Base-by-base conservation (phyloP, 2,797 vertebrate species). In the Hemibagrus guttatus region DNA sequence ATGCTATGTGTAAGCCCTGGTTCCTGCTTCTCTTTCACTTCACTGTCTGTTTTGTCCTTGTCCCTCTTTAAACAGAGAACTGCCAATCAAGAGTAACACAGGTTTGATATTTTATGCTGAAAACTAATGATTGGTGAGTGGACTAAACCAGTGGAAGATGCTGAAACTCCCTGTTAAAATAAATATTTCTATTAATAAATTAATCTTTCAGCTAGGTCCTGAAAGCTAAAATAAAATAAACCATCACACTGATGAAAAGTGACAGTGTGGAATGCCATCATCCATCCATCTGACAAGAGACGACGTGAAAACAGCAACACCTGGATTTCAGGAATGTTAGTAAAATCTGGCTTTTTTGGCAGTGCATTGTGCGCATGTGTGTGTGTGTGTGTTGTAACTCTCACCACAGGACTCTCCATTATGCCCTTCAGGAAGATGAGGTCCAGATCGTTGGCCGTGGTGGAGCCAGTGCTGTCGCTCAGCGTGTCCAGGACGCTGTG, bases 341-440 rank as follows among this genome's bases (percentile, higher is more conserved):
- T 19, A 66, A 14, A 28, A 66, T 26, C 63, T 66, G n/a, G n/a
- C 28, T 4, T 28, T 64, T 31, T 66, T 42, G 75, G 52, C 52
- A 28, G 68, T n/a, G 46, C 69, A 46, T 52, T 63, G 68, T 58
- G 83, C 35, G 64, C 52, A 42, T 68, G 63, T 68, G 61, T 84
- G 66, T 84, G 66, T 52, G 54, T 56, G 68, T 49, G 58, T 76
- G n/a, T 42, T 23, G 16, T 31, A 46, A 90, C 91, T 91, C 97
- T 96, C 79, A 98, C 97, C 93, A 97, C 96, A 54, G 98, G 98
- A 91, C 98, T 99, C 94, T 99, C 98, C 98, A 99, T 98, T 95
- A 99, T 97, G 92, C 97, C 97, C 56, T 98, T 97, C 72, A 98
- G 97, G 94, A 98, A 99, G 94, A 99, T 98, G 90, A 99, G 95